Evolutionary conservation across 2,888 invertebrate genomes (phyloP).

Genomic region (Galerucella calmariensis): DNA sequence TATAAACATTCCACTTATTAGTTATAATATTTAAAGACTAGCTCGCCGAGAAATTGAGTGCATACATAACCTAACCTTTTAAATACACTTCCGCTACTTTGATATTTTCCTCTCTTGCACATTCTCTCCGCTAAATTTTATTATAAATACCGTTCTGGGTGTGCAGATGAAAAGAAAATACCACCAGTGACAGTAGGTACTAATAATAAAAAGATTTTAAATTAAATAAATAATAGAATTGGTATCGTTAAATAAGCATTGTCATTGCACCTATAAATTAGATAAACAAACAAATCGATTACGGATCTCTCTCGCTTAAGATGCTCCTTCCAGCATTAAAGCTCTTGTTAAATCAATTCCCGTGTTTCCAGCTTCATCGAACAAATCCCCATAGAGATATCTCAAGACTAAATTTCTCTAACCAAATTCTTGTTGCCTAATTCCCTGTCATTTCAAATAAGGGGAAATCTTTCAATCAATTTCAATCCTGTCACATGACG

Average conservation of each 20-base stretch:
- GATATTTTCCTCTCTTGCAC: constrained; percentile 22
- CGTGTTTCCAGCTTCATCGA: constrained; percentile 22
- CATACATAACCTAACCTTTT: background rate
- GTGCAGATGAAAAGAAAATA: constrained; percentile 27
- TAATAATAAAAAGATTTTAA: too few relatives aligned
- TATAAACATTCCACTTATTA: too few relatives aligned
- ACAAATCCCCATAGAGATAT: constrained; percentile 24
- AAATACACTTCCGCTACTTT: constrained; percentile 21
- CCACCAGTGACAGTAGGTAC: background rate
- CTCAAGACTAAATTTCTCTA: constrained; percentile 13
- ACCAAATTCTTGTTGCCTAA: constrained; percentile 28
- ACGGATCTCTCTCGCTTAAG: background rate
- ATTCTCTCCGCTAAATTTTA: constrained; percentile 25
- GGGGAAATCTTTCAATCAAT: constrained; percentile 6
- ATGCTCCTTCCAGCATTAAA: background rate
- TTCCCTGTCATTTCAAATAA: constrained; percentile 18
- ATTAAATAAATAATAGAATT: too few relatives aligned
- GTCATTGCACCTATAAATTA: constrained; percentile 7
- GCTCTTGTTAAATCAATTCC: constrained; percentile 30
- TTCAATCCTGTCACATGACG: too few relatives aligned
- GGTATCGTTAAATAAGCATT: too few relatives aligned
- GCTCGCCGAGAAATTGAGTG: too few relatives aligned
- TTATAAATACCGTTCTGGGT: constrained; percentile 21
- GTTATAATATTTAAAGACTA: too few relatives aligned
- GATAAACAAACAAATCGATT: constrained; percentile 22